Conservation (phyloP, 2,888 invertebrate genomes). For the Dicranocentrus wangi region DNA sequence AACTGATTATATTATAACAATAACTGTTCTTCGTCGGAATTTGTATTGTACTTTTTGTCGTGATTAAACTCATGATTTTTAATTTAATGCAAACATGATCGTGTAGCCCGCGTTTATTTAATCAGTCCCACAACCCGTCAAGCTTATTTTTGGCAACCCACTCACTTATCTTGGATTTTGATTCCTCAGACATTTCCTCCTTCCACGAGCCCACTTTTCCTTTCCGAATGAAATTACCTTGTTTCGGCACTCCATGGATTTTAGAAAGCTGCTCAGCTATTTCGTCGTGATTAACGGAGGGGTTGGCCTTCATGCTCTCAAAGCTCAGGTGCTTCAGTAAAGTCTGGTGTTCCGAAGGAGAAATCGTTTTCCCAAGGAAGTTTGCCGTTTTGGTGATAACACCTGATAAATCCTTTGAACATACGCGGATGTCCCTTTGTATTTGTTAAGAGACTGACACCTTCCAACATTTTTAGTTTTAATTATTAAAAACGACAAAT, state of each 20-base stretch:
- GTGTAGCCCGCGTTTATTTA: no score
- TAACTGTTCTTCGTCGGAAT: no score
- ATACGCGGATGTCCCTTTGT: no score
- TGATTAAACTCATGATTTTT: no score
- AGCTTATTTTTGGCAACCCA: conserved; percentile 17
- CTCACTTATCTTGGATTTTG: background rate
- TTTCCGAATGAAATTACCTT: conserved; percentile 6
- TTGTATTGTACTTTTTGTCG: no score
- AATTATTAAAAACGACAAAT: no score
- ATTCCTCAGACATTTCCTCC: background rate
- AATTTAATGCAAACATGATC: no score
- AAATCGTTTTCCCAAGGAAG: conserved; percentile 82
- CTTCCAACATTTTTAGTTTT: no score
- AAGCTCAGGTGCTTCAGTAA: conserved; percentile 86
- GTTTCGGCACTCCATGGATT: conserved; percentile 8
- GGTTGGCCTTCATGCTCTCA: conserved; percentile 86
- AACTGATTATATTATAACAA: no score
- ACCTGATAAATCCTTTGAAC: conserved; percentile 79
- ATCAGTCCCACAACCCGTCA: conserved; percentile 7
- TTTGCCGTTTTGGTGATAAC: conserved; percentile 82
- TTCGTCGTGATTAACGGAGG: conserved; percentile 82
- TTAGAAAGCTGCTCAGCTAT: background rate
- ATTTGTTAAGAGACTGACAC: no score
- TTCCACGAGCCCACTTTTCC: conserved; percentile 10
- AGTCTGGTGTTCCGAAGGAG: conserved; percentile 80